Percentiles rank a stretch among this genome's conserved stretches.
Evolutionary conservation across 2,888 invertebrate species (phyloP).

Genomic region (Scaptomyza parva): DNA sequence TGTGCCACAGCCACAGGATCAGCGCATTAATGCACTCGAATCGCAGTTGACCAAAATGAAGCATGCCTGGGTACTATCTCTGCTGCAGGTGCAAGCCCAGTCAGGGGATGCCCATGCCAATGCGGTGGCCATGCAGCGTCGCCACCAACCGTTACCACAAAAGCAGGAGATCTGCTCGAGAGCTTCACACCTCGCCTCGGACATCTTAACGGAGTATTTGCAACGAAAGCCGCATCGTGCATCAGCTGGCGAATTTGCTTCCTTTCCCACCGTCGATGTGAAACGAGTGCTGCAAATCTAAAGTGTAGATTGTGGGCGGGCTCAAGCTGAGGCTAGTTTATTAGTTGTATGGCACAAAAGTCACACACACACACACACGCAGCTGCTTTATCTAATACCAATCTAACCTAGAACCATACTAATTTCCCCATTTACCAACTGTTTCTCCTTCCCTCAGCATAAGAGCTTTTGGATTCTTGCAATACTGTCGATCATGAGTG

Average conservation of each 20-base stretch:
- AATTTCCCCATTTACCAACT: constrained; percentile 12
- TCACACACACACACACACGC: constrained; percentile 4
- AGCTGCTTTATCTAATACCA: constrained; percentile 8
- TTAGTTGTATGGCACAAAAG: constrained; percentile 53
- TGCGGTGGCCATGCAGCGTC: constrained; percentile 70
- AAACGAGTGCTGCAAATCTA: constrained; percentile 81
- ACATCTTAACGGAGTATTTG: constrained; percentile 84
- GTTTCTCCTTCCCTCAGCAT: constrained; percentile 26
- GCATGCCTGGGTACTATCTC: constrained; percentile 85
- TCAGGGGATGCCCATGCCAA: constrained; percentile 49
- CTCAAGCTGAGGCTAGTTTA: constrained; percentile 41
- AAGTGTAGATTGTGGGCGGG: constrained; percentile 4
- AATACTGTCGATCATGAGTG: constrained; percentile 19
- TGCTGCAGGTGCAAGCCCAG: constrained; percentile 75
- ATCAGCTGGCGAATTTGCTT: constrained; percentile 81
- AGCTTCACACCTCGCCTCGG: constrained; percentile 83
- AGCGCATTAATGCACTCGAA: constrained; percentile 86
- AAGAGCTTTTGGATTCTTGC: constrained; percentile 9
- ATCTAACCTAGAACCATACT: constrained; percentile 3
- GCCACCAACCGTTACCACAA: constrained; percentile 72
- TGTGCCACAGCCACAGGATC: constrained; percentile 85
- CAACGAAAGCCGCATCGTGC: constrained; percentile 84
- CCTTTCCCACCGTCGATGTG: constrained; percentile 84
- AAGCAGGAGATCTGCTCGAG: constrained; percentile 78
- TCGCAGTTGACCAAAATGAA: constrained; percentile 86